Base-by-base conservation (phyloP, 2,888 invertebrate species). In the Drosophila dives region DNA sequence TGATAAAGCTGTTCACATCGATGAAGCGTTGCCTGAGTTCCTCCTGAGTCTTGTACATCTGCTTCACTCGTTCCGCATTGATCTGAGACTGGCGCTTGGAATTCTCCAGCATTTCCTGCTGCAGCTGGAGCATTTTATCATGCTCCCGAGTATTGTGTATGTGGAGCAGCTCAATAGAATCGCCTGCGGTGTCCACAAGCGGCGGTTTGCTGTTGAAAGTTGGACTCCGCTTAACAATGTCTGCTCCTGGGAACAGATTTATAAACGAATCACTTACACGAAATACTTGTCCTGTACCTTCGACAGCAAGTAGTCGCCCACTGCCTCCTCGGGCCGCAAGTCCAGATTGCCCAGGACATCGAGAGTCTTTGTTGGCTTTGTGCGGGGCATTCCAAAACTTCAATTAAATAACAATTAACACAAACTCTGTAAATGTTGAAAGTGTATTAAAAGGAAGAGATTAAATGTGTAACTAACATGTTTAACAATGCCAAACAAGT, bases 301-400 rank as follows among this genome's bases (percentile, higher is more conserved):
- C 0, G 93, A 93, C 54, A 90, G 80, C 1, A 92, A 65, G 34
- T 81, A 93, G 61, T 91, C 90, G 8, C 90, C 91, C 8, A 92
- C 89, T 1, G 92, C 92, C 36, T 91, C 82, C 74, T 93, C 92
- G 0, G 93, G 93, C 40, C 81, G 88, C 55, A 92, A 68, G 63
- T 92, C 93, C 70, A 92, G 86, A 67, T 91, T 89, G 3, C 92
- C 92, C 53, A 92, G 86, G 17, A 92, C 90, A 82, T 93, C 93
- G 10, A 93, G 71, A 63, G 84, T 90, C 17, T 83, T 88, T 20
- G 92, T 93, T 3, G 93, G 93, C 70, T 91, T 91, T 3, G 81
- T 87, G 20, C 92, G 92, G 17, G 92, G 92, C 93, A 93, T 93
- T 64, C 36, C 68, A 48, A 75, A 68, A 50, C 48, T 49, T 8